A percentile compares a stretch with the other conserved stretches of the same genome.
These are phyloP conservation scores for Odontesthes bonariensis DNA, from an alignment of 2,113 vertebrate species.

Conservation along the genomic window DNA sequence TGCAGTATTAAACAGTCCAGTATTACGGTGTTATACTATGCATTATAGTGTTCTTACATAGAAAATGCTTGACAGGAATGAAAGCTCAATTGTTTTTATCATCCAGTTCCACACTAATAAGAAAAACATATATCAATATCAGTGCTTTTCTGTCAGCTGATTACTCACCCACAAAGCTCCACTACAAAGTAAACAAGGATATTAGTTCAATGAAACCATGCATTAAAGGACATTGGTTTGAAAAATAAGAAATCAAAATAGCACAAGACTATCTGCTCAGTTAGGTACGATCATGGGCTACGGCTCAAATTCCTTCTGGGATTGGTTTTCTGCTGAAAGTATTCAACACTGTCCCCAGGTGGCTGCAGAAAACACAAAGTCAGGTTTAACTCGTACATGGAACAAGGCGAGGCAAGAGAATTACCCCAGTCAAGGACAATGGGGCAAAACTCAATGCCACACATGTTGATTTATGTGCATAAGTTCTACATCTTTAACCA, in stretches of 20 bases:
- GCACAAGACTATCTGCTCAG: background rate
- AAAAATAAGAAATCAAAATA: background rate
- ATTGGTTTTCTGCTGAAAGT: conserved; percentile 6
- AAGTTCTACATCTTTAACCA: conserved; percentile 26
- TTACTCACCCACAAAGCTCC: too few relatives aligned
- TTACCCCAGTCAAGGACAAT: conserved; percentile 41
- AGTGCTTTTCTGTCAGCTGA: too few relatives aligned
- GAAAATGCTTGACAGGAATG: too few relatives aligned
- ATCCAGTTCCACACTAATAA: too few relatives aligned
- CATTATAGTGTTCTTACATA: too few relatives aligned
- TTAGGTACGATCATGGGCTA: background rate
- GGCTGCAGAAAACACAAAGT: conserved; percentile 34
- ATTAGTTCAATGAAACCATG: too few relatives aligned
- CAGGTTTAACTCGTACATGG: conserved; percentile 28
- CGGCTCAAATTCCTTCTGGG: accelerated
- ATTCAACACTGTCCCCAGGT: background rate
- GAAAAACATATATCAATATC: too few relatives aligned
- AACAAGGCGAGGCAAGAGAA: conserved; percentile 7
- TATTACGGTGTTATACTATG: too few relatives aligned
- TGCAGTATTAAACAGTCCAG: too few relatives aligned
- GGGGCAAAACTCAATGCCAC: conserved; percentile 3
- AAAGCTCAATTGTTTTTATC: too few relatives aligned
- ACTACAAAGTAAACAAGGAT: too few relatives aligned
- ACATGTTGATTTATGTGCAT: background rate
- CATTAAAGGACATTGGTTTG: too few relatives aligned